Evolutionary conservation across 2,113 vertebrate species (phyloP).

Genomic region (Cyprinus carpio): DNA sequence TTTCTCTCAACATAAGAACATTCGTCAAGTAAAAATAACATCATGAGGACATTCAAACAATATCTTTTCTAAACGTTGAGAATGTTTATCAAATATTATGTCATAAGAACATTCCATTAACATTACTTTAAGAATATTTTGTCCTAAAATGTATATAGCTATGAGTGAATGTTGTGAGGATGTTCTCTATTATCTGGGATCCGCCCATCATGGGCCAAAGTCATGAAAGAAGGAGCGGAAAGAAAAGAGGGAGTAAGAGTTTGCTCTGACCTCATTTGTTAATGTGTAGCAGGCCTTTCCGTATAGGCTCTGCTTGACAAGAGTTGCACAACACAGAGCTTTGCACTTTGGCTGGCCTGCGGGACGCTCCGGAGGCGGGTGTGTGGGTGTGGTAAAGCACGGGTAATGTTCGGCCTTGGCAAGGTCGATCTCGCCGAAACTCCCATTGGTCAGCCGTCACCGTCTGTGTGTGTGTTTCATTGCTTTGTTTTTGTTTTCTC

Average conservation of each 20-base stretch:
- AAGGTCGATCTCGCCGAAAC: constrained; percentile 28
- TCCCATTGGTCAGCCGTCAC: background rate
- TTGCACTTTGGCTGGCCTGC: constrained; percentile 55
- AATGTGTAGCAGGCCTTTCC: constrained; percentile 69
- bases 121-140: no score
- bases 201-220: constrained; percentile 33
- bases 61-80: no score
- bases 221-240: background rate
- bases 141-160: no score
- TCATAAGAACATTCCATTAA: no score
- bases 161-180: no score
- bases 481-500: constrained; percentile 32
- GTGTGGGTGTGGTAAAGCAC: constrained; percentile 28
- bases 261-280: constrained; percentile 59
- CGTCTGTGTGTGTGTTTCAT: constrained; percentile 4
- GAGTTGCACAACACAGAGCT: constrained; percentile 59
- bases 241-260: constrained; percentile 23
- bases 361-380: background rate
- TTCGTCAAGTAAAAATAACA: no score
- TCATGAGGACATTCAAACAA: no score
- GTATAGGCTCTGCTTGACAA: constrained; percentile 58
- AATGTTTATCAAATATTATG: no score
- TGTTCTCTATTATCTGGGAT: background rate
- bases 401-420: constrained; percentile 6
- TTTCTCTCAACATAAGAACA: no score